These are phyloP conservation scores for Anthonomus grandis DNA, from an alignment of 1,140 invertebrate genomes.

Conservation along the genomic window DNA sequence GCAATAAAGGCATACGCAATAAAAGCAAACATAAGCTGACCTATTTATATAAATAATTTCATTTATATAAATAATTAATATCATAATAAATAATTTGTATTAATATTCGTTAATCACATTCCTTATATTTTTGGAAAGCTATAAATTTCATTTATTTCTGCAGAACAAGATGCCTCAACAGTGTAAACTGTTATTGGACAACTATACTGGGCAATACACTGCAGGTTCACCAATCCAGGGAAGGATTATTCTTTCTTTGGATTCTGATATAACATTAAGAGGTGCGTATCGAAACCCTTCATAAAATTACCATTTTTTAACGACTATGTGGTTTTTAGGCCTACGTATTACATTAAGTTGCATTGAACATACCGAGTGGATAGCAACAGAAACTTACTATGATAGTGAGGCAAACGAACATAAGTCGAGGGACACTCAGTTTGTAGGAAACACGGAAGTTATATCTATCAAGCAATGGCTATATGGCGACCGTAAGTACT, in stretches of 20 bases:
- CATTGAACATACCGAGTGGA: slow-evolving; percentile 26
- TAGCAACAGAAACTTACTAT: slow-evolving; percentile 26
- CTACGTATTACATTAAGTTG: slow-evolving; percentile 20
- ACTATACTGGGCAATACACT: slow-evolving; percentile 31
- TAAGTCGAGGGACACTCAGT: slow-evolving; percentile 23
- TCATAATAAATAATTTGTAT: too few species aligned
- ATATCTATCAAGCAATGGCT: slow-evolving; percentile 22
- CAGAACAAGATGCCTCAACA: slow-evolving; percentile 22
- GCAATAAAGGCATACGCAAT: too few species aligned
- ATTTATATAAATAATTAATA: too few species aligned
- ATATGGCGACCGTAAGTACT: slow-evolving; percentile 29
- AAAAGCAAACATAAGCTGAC: too few species aligned
- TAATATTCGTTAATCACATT: too few species aligned
- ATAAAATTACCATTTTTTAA: not conserved
- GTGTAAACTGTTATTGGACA: slow-evolving; percentile 30
- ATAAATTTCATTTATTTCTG: too few species aligned
- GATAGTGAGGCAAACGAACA: slow-evolving; percentile 22
- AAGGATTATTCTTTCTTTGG: slow-evolving; percentile 24
- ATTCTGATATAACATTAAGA: slow-evolving; percentile 21
- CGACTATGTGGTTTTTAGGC: slow-evolving; percentile 4
- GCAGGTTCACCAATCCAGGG: slow-evolving; percentile 26
- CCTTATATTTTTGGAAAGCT: too few species aligned
- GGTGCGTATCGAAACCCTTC: slow-evolving; percentile 14
- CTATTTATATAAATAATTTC: too few species aligned
- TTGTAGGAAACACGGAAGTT: slow-evolving; percentile 24